Evolutionary conservation across 1,140 invertebrate species (phyloP), one percentile per base, ranked within the genome.

Genomic region (Plodia interpunctella): DNA sequence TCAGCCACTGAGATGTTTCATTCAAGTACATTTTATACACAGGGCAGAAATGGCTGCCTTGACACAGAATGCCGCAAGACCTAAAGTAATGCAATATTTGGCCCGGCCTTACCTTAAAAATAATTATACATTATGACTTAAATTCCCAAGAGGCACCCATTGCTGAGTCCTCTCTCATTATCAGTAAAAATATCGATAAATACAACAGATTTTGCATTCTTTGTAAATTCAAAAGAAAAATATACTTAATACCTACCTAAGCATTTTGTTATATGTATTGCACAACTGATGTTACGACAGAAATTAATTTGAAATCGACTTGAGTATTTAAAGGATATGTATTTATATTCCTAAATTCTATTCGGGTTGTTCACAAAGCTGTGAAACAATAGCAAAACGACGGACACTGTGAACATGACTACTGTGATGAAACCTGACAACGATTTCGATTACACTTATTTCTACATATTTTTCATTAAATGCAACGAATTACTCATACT

Each of bases 261-360:
- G 83, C 84, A 78, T 75, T 83, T 78, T 82, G 78, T 83, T 85
- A 83, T 68, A 83, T 77, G 80, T 88, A 87, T 89, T 89, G 86
- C 84, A 89, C 86, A 78, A 82, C 81, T 80, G 84, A 77, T 83
- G 78, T 87, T 80, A 84, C 70, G 63, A 79, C 72, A 83, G 70
- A 76, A 76, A 75, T 25, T 67, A 68, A 77, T 66, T 77, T 83
- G 83, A 85, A 83, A 75, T 79, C 77, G 77, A 80, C 68, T 78
- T 88, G 86, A 88, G 86, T 88, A 88, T 88, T 88, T 74, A 79
- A 86, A 82, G 79, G 83, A 89, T 89, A 87, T 89, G 83, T 87
- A 85, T 87, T 83, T 72, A 83, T 76, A 77, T 80, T 76, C 74
- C 82, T 87, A 82, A 72, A 68, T 73, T 72, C 80, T 87, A 87